phyloP scores from a whole-genome alignment of 2,888 invertebrate genomes.

The Drosophila parthenogenetica region DNA sequence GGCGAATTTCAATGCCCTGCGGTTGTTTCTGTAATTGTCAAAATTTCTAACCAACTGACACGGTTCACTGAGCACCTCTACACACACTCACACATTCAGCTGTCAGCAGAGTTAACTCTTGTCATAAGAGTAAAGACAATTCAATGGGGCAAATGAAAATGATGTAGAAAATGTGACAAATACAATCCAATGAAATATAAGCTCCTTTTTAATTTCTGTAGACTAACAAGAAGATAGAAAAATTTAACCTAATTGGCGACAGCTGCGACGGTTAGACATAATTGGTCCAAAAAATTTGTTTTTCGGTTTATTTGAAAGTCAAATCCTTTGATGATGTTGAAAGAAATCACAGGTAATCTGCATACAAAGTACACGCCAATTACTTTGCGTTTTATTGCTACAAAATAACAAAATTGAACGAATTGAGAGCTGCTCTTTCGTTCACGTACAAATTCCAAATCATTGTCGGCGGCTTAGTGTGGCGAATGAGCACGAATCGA shows the following conservation, averaged over 20 bases:
- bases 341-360: constrained; percentile 14
- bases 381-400: constrained; percentile 27
- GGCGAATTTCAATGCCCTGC: constrained; percentile 39
- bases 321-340: constrained; percentile 2
- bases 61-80: background rate
- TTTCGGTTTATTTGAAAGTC: background rate
- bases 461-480: constrained; percentile 60
- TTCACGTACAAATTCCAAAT: constrained; percentile 32
- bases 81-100: background rate
- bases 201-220: background rate
- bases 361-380: constrained; percentile 15
- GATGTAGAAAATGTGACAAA: background rate
- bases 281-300: background rate
- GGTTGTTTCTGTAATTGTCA: constrained; percentile 48
- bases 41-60: constrained; percentile 30
- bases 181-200: background rate
- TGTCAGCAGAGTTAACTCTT: constrained; percentile 5
- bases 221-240: background rate
- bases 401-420: constrained; percentile 24
- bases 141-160: constrained; percentile 3
- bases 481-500: constrained; percentile 40
- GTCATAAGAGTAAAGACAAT: constrained; percentile 1
- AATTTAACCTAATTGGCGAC: background rate
- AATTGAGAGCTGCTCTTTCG: constrained; percentile 4
- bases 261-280: background rate